A percentile compares a stretch with the other conserved stretches of the same genome.
Conservation (phyloP, 2,113 vertebrate species). For the Triplophysa dalaica region DNA sequence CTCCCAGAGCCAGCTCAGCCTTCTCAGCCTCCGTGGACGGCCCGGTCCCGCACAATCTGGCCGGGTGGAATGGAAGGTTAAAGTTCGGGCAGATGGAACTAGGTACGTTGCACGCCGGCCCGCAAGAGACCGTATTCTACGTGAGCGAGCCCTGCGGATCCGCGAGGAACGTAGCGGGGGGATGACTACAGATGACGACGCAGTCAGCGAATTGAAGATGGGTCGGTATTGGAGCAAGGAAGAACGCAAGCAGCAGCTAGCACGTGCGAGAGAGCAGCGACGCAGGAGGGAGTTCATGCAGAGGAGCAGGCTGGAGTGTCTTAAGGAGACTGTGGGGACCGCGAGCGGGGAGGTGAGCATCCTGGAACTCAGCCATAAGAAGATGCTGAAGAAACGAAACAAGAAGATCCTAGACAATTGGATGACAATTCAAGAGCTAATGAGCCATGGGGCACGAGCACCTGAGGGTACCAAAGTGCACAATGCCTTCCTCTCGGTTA, state of each 20-base stretch:
- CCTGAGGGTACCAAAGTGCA: slow-evolving; percentile 89
- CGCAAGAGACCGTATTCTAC: slow-evolving; percentile 88
- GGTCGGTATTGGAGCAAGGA: slow-evolving; percentile 98
- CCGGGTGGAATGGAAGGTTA: slow-evolving; percentile 94
- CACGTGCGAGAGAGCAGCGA: slow-evolving; percentile 88
- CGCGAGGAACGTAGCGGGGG: slow-evolving; percentile 90
- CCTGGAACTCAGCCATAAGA: slow-evolving; percentile 95
- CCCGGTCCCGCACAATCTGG: slow-evolving; percentile 63
- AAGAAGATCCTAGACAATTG: slow-evolving; percentile 98
- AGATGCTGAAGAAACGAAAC: slow-evolving; percentile 98
- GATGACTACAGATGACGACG: slow-evolving; percentile 94
- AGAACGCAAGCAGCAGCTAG: slow-evolving; percentile 93
- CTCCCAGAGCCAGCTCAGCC: slow-evolving; percentile 91
- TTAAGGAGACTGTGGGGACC: slow-evolving; percentile 88
- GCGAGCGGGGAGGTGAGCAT: slow-evolving; percentile 89
- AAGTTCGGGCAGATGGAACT: slow-evolving; percentile 90
- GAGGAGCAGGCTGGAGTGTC: slow-evolving; percentile 88
- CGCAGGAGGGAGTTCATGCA: slow-evolving; percentile 94
- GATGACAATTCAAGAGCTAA: slow-evolving; percentile 99
- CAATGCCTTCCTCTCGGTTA: slow-evolving; percentile 96
- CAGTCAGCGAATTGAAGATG: slow-evolving; percentile 96
- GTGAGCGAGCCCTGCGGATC: slow-evolving; percentile 92
- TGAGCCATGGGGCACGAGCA: slow-evolving; percentile 92
- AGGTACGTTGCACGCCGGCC: slow-evolving; percentile 91
- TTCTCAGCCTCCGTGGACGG: slow-evolving; percentile 84